Base-by-base conservation (phyloP, 2,797 vertebrate species). In the Tragelaphus oryx region DNA sequence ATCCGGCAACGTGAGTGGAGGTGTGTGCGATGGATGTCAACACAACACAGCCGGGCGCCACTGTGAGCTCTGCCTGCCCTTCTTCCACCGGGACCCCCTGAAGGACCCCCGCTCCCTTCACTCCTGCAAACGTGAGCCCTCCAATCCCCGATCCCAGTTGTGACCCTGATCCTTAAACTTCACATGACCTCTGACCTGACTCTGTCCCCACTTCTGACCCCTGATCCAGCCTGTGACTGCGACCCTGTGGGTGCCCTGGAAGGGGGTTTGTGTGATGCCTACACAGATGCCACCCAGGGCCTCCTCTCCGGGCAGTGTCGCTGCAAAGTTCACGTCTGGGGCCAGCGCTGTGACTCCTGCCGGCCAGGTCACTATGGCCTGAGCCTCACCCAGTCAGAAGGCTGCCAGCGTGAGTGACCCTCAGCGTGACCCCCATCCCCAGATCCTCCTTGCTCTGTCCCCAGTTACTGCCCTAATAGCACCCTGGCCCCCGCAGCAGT, bases 261-360 rank as follows among this genome's bases (percentile, higher is more conserved):
- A 0, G 99, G 99, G 2, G 99, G 99, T 0, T 97, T 99, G 59
- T 99, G 99, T 6, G 99, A 99, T 11, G 97, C 98, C 18, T 98
- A 99, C 98, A 99, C 99, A 0, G 99, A 99, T 1, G 95, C 97
- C 81, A 98, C 98, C 1, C 94, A 97, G 95, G 98, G 98, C 41
- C 98, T 99, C 98, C 99, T 99, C 5, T 97, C 98, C 0, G 99
- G 99, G 28, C 99, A 99, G 97, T 99, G 99, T 97, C 98, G 98
- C 96, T 99, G 99, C 98, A 99, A 99, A 98, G 97, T 97, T 78
- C 98, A 99, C 0, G 98, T 99, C 83, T 99, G 97, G 0, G 99
- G 98, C 17, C 95, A 95, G 2, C 98, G 98, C 80, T 99, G 99
- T 5, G 99, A 99, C 94, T 98, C 98, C 98, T 99, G 99, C 98